Conservation (phyloP, 2,797 vertebrate genomes). For the Schizopygopsis pylzovi region DNA sequence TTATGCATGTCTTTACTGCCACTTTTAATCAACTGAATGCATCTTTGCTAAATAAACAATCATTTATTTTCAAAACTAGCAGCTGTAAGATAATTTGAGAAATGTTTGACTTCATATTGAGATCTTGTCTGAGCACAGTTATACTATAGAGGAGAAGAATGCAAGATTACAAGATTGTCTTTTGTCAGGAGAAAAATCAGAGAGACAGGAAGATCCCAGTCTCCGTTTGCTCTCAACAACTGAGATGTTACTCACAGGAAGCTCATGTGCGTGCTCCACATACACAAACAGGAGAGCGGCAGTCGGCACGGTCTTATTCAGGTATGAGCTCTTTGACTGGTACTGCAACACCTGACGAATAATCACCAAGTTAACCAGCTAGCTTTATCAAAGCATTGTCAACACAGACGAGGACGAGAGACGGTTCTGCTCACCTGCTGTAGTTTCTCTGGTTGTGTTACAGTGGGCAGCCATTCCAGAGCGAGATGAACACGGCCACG, state of each 20-base stretch:
- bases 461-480: slow-evolving; percentile 84
- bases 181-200: not conserved
- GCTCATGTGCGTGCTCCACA: slow-evolving; percentile 81
- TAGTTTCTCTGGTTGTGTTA: slow-evolving; percentile 75
- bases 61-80: not conserved
- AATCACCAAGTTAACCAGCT: not conserved
- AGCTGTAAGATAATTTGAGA: not conserved
- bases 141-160: not conserved
- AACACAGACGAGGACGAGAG: not conserved
- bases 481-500: slow-evolving; percentile 86
- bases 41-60: not conserved
- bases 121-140: not conserved
- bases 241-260: slow-evolving; percentile 82
- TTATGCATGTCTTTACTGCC: not conserved
- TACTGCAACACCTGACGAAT: slow-evolving; percentile 82
- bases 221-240: not conserved
- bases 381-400: slow-evolving; percentile 12
- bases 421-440: slow-evolving; percentile 80
- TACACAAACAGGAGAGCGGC: slow-evolving; percentile 86
- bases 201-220: not conserved
- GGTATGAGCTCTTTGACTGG: slow-evolving; percentile 82
- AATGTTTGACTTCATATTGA: not conserved
- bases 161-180: not conserved
- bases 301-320: slow-evolving; percentile 82
- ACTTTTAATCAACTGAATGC: not conserved